phyloP scores from a whole-genome alignment of 2,888 invertebrate species.

The Leptarthrus brevirostris region DNA sequence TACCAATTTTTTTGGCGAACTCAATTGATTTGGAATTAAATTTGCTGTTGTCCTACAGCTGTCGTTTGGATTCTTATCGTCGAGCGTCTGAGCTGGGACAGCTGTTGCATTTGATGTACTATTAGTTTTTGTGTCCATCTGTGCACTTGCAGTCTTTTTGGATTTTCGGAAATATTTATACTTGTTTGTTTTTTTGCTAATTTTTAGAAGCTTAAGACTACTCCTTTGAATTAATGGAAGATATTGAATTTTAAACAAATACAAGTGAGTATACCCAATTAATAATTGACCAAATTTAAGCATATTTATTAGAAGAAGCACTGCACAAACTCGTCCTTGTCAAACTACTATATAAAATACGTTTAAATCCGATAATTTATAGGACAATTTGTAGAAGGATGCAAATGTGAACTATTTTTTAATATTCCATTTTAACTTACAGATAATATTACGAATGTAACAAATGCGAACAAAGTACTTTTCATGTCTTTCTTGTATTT shows the following conservation, averaged over 20 bases:
- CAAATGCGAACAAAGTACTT: no score
- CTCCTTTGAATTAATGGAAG: not conserved
- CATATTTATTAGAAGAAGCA: no score
- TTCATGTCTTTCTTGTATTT: no score
- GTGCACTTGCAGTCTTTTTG: not conserved
- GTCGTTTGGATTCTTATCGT: no score
- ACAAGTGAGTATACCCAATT: not conserved
- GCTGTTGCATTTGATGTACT: not conserved
- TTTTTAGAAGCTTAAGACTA: not conserved
- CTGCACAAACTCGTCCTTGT: no score
- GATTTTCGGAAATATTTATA: not conserved
- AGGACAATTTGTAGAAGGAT: no score
- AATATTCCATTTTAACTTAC: no score
- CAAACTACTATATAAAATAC: no score
- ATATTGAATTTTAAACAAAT: not conserved
- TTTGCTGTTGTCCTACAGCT: not conserved
- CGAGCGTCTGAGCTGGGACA: no score
- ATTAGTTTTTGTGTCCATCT: conserved; percentile 2
- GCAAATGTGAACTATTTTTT: no score
- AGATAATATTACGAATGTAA: no score
- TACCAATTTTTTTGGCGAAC: conserved; percentile 17
- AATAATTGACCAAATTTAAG: not conserved
- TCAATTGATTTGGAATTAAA: not conserved
- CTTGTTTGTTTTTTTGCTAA: conserved; percentile 3
- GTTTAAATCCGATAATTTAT: no score